Evolutionary conservation across 2,113 vertebrate genomes (phyloP).

Genomic region (Callithrix jacchus): DNA sequence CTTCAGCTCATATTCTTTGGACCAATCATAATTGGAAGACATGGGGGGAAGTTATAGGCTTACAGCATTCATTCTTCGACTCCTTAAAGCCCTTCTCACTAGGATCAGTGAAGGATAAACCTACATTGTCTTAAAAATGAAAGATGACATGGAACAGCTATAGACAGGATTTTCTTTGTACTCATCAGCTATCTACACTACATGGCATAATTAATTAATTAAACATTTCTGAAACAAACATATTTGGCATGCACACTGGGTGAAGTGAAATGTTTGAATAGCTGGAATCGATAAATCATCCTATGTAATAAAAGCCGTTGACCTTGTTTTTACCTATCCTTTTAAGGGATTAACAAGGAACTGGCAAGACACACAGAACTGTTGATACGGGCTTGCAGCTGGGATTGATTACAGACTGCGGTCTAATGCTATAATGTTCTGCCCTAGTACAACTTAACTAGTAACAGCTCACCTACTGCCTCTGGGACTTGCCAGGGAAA

Average conservation of each 20-base stretch:
- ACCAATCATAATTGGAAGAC: background rate
- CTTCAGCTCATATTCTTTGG: conserved; percentile 34
- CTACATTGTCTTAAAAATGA: conserved; percentile 38
- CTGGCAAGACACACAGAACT: conserved; percentile 74
- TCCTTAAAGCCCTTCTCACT: conserved; percentile 26
- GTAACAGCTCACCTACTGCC: conserved; percentile 64
- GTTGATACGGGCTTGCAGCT: conserved; percentile 75
- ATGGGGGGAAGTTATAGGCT: background rate
- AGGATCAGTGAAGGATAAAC: background rate
- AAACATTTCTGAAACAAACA: conserved; percentile 76
- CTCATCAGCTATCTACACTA: conserved; percentile 57
- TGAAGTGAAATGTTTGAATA: conserved; percentile 78
- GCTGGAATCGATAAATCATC: conserved; percentile 76
- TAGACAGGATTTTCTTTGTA: conserved; percentile 49
- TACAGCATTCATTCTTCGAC: background rate
- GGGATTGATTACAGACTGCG: conserved; percentile 77
- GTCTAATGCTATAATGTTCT: conserved; percentile 67
- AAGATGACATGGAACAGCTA: background rate
- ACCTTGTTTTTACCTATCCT: conserved; percentile 75
- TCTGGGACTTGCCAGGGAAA: conserved; percentile 53
- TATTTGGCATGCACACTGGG: conserved; percentile 58
- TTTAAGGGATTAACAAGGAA: conserved; percentile 79
- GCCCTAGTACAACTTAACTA: conserved; percentile 65
- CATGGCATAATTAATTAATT: conserved; percentile 75
- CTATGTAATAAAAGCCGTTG: conserved; percentile 72